phyloP scores from a whole-genome alignment of 2,888 invertebrate species.

The Andrena bucephala region DNA sequence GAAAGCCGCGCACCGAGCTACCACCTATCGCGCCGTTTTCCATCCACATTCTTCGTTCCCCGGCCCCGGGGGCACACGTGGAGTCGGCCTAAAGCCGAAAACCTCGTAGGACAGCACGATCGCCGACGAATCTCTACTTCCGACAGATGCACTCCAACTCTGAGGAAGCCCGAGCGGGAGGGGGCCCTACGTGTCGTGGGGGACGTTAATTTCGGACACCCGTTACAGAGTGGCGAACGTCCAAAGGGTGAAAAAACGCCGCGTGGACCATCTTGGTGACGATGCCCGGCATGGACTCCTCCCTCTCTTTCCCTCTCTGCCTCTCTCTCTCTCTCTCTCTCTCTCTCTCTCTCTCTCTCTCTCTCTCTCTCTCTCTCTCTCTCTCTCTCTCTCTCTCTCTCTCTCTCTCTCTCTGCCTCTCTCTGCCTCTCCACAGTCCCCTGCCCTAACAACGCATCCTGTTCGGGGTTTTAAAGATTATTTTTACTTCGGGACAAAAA shows the following conservation, averaged over 20 bases:
- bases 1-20: background rate
- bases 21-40: too few relatives aligned
- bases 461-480: constrained; percentile 85
- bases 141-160: constrained; percentile 65
- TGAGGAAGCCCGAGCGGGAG: constrained; percentile 13
- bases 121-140: constrained; percentile 46
- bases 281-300: constrained; percentile 74
- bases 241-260: constrained; percentile 83
- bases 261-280: constrained; percentile 82
- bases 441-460: constrained; percentile 82
- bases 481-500: constrained; percentile 85
- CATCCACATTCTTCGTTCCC: background rate
- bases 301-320: constrained; percentile 18
- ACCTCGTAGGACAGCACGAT: constrained; percentile 12
- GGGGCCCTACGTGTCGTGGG: constrained; percentile 27
- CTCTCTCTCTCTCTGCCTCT: constrained; percentile 36
- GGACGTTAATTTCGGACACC: constrained; percentile 82
- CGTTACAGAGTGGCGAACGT: constrained; percentile 81
- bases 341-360: constrained; percentile 33
- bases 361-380: constrained; percentile 47
- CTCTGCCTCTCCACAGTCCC: constrained; percentile 52
- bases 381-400: background rate
- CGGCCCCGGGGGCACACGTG: background rate
- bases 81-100: background rate
- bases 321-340: constrained; percentile 34